Conservation (phyloP, 2,888 invertebrate genomes). For the Andrena haemorrhoa region DNA sequence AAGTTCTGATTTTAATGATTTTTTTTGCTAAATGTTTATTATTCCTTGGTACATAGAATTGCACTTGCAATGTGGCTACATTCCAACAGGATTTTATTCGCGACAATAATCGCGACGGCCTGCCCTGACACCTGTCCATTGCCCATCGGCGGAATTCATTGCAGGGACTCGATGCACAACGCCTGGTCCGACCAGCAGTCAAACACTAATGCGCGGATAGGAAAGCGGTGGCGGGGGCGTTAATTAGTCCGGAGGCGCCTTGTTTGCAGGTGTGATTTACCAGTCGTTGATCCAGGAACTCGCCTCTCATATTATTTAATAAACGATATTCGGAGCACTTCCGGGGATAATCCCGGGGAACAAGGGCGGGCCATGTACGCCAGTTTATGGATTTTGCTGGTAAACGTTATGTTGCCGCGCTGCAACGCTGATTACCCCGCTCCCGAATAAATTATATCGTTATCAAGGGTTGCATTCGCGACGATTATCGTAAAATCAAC, state of each 20-base stretch:
- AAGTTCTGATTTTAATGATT: no score
- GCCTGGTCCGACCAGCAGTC: conserved; percentile 32
- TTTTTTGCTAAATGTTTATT: no score
- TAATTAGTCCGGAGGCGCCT: conserved; percentile 59
- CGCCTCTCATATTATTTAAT: conserved; percentile 66
- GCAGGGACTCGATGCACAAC: conserved; percentile 48
- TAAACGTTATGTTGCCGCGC: conserved; percentile 40
- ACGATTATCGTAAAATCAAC: conserved; percentile 46
- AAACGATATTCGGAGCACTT: conserved; percentile 62
- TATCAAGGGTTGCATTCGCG: conserved; percentile 46
- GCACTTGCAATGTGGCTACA: no score
- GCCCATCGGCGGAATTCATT: conserved; percentile 44
- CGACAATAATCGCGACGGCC: conserved; percentile 27
- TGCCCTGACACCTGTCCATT: conserved; percentile 31
- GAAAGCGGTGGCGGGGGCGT: conserved; percentile 22
- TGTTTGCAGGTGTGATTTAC: conserved; percentile 62
- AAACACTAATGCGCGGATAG: conserved; percentile 20
- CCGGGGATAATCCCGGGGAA: conserved; percentile 54
- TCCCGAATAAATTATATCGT: conserved; percentile 52
- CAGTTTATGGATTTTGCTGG: conserved; percentile 66
- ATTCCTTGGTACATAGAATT: no score
- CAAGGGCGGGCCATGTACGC: conserved; percentile 1
- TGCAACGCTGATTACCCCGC: conserved; percentile 55
- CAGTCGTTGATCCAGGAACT: conserved; percentile 58
- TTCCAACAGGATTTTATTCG: neutral